A percentile compares a stretch with the other conserved stretches of the same genome.
phyloP scores from a whole-genome alignment of 1,140 invertebrate genomes.

The Pomacea maculata region DNA sequence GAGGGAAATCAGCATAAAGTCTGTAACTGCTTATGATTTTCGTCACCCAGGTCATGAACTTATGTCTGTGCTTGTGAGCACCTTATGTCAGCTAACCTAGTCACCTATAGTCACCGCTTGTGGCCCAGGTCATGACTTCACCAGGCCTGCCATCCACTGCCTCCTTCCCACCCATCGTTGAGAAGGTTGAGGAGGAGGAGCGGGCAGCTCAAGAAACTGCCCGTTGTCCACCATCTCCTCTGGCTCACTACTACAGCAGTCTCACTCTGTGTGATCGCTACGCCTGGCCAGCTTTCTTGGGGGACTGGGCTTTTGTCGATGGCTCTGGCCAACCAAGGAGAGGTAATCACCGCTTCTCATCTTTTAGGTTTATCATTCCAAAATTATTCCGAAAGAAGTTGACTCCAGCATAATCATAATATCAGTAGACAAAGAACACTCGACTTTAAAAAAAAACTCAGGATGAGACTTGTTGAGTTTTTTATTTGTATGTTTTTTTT shows the following conservation, averaged over 20 bases:
- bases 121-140: not conserved
- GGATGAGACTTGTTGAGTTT: too few relatives aligned
- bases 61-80: too few relatives aligned
- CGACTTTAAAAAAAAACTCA: too few relatives aligned
- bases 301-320: constrained; percentile 31
- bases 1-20: too few relatives aligned
- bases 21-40: too few relatives aligned
- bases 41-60: too few relatives aligned
- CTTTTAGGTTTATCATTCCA: too few relatives aligned
- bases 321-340: constrained; percentile 8
- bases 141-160: constrained; percentile 8
- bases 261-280: constrained; percentile 21
- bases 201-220: constrained; percentile 23
- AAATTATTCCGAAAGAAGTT: too few relatives aligned
- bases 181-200: constrained; percentile 34
- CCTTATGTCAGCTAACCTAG: too few relatives aligned
- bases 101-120: not conserved
- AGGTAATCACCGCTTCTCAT: not conserved
- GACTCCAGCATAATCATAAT: too few relatives aligned
- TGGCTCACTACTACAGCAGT: constrained; percentile 23
- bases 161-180: constrained; percentile 26
- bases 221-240: constrained; percentile 24
- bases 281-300: constrained; percentile 29
- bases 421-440: too few relatives aligned
- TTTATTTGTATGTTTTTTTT: too few relatives aligned